Evolutionary conservation across 2,888 invertebrate species (phyloP), one percentile per base, ranked within the genome.

Genomic region (Microplitis deprimator): DNA sequence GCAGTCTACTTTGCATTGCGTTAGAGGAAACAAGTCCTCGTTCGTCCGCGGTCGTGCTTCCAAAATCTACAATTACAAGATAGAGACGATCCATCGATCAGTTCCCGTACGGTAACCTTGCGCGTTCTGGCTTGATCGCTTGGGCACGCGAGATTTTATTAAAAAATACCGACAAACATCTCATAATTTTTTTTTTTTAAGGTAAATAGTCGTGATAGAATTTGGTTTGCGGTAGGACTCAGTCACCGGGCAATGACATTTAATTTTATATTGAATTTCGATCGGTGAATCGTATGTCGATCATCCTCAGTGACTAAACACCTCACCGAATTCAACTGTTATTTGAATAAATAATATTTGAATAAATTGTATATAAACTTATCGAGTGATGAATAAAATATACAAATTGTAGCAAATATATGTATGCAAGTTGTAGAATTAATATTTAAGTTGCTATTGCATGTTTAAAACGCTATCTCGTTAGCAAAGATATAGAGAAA

Each of bases 21-120:
- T 73, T 78, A 77, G 80, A 73, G 76, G 77, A 79, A 81, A 76
- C 77, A 82, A 78, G 80, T 75, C 60, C 68, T 76, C 69, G 67
- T 29, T 29, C 29, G 40, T 13, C 50, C 67, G 29, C 59, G 20
- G 10, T 65, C 67, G 16, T 29, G 17, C 40, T 39, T 20, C 17
- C 20, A n/a, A 29, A 41, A 64, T 64, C 68, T 68, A 73, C 70
- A 68, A 73, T 72, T 72, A n/a, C 74, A 70, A 76, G 70, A 78
- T 79, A 73, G 75, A 75, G 73, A 81, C 78, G 77, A 82, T 79
- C 79, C 80, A 86, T 87, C 84, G 86, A 88, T 87, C 83, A 82
- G 79, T 1, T 20, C 20, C 78, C 79, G 75, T 73, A 68, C 75
- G 75, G 70, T 72, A 76, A 73, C 75, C 65, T 72, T 68, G 41